Conservation (phyloP, 1,140 invertebrate genomes). For the Aphaenogaster floridana region DNA sequence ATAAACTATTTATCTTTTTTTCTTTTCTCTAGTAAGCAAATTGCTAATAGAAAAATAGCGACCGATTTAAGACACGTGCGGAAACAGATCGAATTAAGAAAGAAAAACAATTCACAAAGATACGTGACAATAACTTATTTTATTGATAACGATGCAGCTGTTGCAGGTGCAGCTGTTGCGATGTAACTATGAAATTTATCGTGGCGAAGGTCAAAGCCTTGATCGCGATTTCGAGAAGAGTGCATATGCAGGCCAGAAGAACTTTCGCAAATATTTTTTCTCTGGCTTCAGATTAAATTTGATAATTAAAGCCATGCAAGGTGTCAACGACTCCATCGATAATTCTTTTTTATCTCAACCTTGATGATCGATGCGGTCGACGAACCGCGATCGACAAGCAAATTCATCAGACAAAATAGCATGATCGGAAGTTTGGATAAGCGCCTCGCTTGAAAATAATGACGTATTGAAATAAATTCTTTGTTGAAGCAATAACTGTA, state of each 20-base stretch:
- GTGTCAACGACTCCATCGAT: background rate
- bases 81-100: background rate
- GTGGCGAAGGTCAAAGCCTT: constrained; percentile 1
- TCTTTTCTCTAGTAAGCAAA: constrained; percentile 12
- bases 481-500: background rate
- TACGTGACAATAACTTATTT: background rate
- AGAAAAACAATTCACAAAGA: constrained; percentile 19
- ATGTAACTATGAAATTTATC: background rate
- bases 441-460: constrained; percentile 13
- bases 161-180: background rate
- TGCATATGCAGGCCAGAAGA: background rate
- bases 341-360: constrained; percentile 36
- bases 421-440: constrained; percentile 17
- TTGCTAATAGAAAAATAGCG: background rate
- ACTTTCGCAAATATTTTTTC: constrained; percentile 30
- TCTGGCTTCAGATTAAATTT: background rate
- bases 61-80: background rate
- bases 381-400: constrained; percentile 4
- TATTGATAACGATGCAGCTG: constrained; percentile 20
- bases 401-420: constrained; percentile 21
- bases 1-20: background rate
- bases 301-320: background rate
- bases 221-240: background rate
- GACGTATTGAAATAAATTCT: background rate
- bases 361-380: constrained; percentile 14